A percentile compares a stretch with the other conserved stretches of the same genome.
Conservation (phyloP, 2,113 vertebrate species). For the Lucifuga dentata region DNA sequence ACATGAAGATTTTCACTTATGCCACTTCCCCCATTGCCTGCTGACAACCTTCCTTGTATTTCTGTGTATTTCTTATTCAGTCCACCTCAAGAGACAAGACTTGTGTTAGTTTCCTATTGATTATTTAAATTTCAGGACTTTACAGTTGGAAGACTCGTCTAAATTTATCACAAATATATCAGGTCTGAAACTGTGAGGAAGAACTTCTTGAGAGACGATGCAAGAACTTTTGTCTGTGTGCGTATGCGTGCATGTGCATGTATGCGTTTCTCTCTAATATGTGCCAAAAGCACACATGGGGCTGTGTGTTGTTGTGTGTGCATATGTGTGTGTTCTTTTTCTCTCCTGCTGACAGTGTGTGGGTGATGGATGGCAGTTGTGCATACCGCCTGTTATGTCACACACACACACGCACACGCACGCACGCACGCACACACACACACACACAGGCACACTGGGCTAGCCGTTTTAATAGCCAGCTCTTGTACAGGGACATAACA, state of each 20-base stretch:
- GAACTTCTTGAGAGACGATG: slow-evolving; percentile 50
- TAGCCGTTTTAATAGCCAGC: slow-evolving; percentile 44
- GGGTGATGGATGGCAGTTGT: slow-evolving; percentile 73
- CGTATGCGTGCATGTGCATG: slow-evolving; percentile 35
- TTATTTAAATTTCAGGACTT: slow-evolving; percentile 14
- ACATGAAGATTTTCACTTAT: slow-evolving; percentile 5
- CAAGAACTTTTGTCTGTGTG: slow-evolving; percentile 34
- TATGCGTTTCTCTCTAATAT: slow-evolving; percentile 46
- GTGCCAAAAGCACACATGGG: slow-evolving; percentile 42
- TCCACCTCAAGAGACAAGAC: not conserved
- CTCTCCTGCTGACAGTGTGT: slow-evolving; percentile 77
- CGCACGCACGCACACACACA: slow-evolving; percentile 34
- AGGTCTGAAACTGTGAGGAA: slow-evolving; percentile 32
- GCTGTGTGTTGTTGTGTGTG: slow-evolving; percentile 25
- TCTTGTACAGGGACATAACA: slow-evolving; percentile 54
- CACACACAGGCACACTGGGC: slow-evolving; percentile 40
- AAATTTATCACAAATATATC: slow-evolving; percentile 32
- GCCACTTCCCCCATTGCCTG: not conserved
- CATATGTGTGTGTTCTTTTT: slow-evolving; percentile 52
- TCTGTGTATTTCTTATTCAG: not conserved
- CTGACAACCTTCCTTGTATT: too few species aligned
- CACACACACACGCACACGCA: slow-evolving; percentile 55
- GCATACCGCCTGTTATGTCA: slow-evolving; percentile 73
- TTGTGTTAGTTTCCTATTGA: slow-evolving; percentile 3
- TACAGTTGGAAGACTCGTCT: slow-evolving; percentile 6